Evolutionary conservation across 2,888 invertebrate species (phyloP).

Genomic region (Lydus trimaculatus): DNA sequence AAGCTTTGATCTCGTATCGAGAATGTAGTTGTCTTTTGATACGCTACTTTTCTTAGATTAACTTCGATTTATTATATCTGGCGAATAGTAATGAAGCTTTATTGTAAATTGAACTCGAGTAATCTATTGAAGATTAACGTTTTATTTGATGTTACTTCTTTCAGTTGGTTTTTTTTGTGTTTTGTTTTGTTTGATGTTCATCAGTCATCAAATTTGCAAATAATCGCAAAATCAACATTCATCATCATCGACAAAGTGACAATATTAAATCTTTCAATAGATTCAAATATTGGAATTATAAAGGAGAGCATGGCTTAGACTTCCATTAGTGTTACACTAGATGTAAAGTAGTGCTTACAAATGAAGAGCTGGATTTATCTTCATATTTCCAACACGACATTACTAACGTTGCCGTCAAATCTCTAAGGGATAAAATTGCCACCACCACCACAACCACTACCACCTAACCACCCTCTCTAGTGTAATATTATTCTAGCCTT

Average conservation of each 20-base stretch:
- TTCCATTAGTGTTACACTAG: slow-evolving; percentile 31
- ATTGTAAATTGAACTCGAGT: neutral
- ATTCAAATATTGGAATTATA: slow-evolving; percentile 24
- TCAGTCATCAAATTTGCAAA: neutral
- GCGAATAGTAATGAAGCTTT: neutral
- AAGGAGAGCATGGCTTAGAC: slow-evolving; percentile 27
- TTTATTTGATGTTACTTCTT: neutral
- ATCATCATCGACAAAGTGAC: neutral
- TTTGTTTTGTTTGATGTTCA: neutral
- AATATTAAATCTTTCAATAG: slow-evolving; percentile 32
- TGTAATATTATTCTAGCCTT: slow-evolving; percentile 20
- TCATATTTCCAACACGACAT: slow-evolving; percentile 29
- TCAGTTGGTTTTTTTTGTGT: too few relatives aligned
- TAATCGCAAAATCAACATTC: slow-evolving; percentile 12
- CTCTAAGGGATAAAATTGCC: slow-evolving; percentile 13
- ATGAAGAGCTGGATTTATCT: slow-evolving; percentile 33
- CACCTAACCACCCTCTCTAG: slow-evolving; percentile 13
- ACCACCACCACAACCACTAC: neutral
- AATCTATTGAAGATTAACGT: neutral
- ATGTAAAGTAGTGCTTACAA: slow-evolving; percentile 30
- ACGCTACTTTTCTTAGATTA: neutral
- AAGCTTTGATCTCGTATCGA: neutral
- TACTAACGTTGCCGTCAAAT: slow-evolving; percentile 17
- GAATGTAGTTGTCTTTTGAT: neutral
- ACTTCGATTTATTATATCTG: neutral